Conservation (phyloP, 1,140 invertebrate genomes). For the Cotesia typhae region DNA sequence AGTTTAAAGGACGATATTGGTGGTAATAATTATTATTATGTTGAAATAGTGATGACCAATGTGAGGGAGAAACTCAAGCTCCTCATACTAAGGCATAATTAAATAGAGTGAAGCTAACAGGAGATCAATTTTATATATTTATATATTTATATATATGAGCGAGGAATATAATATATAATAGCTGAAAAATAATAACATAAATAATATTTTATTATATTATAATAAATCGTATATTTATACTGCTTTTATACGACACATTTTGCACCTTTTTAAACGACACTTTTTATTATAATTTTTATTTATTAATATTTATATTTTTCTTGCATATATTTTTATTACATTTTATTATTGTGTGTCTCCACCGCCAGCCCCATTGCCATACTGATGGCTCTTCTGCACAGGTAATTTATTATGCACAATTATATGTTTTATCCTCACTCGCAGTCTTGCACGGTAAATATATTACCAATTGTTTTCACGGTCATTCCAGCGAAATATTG, state of each 20-base stretch:
- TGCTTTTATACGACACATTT: no score
- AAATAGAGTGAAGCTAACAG: no score
- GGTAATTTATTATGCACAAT: slow-evolving; percentile 74
- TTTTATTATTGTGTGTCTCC: slow-evolving; percentile 66
- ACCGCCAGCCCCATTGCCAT: slow-evolving; percentile 83
- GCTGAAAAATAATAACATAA: slow-evolving; percentile 13
- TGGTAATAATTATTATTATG: slow-evolving; percentile 6
- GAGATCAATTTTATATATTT: neutral
- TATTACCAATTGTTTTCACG: slow-evolving; percentile 28
- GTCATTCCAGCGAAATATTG: slow-evolving; percentile 27
- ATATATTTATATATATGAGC: neutral
- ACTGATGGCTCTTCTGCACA: slow-evolving; percentile 84
- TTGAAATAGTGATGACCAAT: slow-evolving; percentile 9
- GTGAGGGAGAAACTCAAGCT: neutral
- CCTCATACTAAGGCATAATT: no score
- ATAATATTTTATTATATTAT: slow-evolving; percentile 22
- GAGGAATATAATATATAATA: slow-evolving; percentile 21
- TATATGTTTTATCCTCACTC: slow-evolving; percentile 61
- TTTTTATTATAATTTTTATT: slow-evolving; percentile 41
- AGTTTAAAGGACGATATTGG: slow-evolving; percentile 2
- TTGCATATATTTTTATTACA: slow-evolving; percentile 65
- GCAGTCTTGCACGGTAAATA: slow-evolving; percentile 61
- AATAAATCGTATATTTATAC: slow-evolving; percentile 21
- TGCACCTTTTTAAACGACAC: slow-evolving; percentile 32
- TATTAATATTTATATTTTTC: slow-evolving; percentile 56